phyloP scores from a whole-genome alignment of 2,113 vertebrate species.

The Oreotrochilus melanogaster region DNA sequence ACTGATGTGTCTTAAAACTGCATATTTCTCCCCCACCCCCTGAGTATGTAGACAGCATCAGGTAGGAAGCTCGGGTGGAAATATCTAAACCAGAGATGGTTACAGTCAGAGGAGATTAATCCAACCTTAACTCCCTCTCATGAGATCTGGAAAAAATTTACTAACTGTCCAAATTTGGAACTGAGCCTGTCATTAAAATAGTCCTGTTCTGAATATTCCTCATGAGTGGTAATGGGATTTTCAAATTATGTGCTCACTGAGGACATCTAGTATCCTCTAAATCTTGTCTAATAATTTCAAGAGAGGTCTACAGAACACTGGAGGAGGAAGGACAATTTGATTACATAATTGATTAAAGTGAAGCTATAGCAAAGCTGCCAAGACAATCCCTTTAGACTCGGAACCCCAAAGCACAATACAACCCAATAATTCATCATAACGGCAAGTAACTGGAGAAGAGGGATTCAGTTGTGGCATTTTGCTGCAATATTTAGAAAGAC shows the following conservation, averaged over 20 bases:
- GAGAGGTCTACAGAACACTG: neutral
- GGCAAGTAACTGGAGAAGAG: neutral
- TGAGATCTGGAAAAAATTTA: neutral
- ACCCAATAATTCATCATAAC: neutral
- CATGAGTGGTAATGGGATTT: conserved; percentile 35
- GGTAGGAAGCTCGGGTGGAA: neutral
- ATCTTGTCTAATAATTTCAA: conserved; percentile 51
- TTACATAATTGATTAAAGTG: conserved; percentile 32
- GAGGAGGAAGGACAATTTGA: conserved; percentile 1
- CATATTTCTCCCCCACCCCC: rapidly evolving
- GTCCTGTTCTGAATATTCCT: neutral
- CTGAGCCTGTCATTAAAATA: neutral
- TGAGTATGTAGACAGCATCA: neutral
- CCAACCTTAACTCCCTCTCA: neutral
- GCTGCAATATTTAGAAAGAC: neutral
- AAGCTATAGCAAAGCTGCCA: conserved; percentile 34
- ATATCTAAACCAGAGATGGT: neutral
- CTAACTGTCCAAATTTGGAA: neutral
- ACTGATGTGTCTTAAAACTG: neutral
- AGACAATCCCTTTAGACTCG: neutral
- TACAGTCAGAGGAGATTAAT: neutral
- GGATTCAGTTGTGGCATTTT: neutral
- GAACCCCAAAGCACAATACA: neutral
- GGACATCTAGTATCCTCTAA: neutral
- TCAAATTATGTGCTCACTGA: neutral